These are phyloP conservation scores for Aricia artaxerxes DNA, from an alignment of 2,888 invertebrate species.

Conservation along the genomic window DNA sequence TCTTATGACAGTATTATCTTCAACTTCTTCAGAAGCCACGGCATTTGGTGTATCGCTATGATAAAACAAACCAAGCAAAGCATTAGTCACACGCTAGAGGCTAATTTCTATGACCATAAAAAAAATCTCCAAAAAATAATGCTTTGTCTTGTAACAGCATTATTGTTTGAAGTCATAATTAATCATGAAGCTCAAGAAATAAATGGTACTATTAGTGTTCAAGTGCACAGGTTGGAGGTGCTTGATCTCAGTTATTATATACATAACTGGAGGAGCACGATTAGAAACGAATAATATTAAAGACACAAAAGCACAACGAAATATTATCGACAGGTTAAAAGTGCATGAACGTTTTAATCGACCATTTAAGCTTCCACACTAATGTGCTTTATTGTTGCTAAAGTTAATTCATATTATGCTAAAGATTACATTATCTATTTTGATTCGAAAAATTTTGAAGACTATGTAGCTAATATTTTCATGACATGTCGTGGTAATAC, in stretches of 20 bases:
- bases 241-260: slow-evolving; percentile 47
- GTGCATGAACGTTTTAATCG: slow-evolving; percentile 66
- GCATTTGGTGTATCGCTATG: slow-evolving; percentile 78
- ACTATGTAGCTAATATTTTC: neutral
- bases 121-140: slow-evolving; percentile 60
- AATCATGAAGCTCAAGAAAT: slow-evolving; percentile 75
- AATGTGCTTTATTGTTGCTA: slow-evolving; percentile 69
- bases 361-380: slow-evolving; percentile 67
- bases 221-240: slow-evolving; percentile 73
- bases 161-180: slow-evolving; percentile 64
- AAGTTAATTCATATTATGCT: slow-evolving; percentile 58
- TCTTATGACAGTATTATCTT: slow-evolving; percentile 80
- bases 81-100: slow-evolving; percentile 81
- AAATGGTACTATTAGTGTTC: slow-evolving; percentile 77
- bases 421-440: slow-evolving; percentile 67
- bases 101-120: slow-evolving; percentile 59
- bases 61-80: slow-evolving; percentile 81
- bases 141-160: slow-evolving; percentile 73
- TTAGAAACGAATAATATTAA: slow-evolving; percentile 64
- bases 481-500: neutral
- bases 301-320: slow-evolving; percentile 76
- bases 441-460: neutral
- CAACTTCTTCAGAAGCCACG: slow-evolving; percentile 76
- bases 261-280: slow-evolving; percentile 64
- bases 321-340: slow-evolving; percentile 69